These are phyloP conservation scores for human DNA, from an alignment of 2,113 vertebrate genomes.

Conservation along the genomic window DNA sequence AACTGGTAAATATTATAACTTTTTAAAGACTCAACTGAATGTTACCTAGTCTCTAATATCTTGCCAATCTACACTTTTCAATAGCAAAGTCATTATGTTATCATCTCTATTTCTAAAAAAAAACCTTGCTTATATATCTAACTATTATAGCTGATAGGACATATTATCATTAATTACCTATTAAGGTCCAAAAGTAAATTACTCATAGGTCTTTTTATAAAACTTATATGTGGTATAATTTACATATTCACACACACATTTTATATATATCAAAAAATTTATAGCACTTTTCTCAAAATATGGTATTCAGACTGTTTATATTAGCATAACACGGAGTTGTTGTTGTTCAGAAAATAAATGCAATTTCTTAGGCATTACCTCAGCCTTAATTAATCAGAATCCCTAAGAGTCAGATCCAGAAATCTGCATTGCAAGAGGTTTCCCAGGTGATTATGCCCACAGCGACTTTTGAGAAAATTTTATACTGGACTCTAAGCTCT, in stretches of 20 bases:
- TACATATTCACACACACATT: background rate
- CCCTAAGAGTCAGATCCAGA: background rate
- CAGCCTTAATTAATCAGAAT: background rate
- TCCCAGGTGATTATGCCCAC: background rate
- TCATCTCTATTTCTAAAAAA: background rate
- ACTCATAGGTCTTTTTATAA: background rate
- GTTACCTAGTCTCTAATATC: background rate
- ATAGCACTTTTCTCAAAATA: background rate
- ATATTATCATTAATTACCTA: background rate
- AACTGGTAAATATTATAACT: background rate
- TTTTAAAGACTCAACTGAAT: slow-evolving; percentile 19
- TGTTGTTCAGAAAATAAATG: background rate
- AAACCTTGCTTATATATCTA: too few relatives aligned
- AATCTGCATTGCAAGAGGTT: background rate
- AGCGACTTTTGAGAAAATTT: background rate
- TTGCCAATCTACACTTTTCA: background rate
- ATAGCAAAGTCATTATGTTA: background rate
- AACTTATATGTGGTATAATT: background rate
- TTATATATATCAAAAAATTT: background rate
- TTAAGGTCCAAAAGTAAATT: background rate
- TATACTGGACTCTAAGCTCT: background rate
- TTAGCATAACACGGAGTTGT: background rate
- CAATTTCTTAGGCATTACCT: background rate
- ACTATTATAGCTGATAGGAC: background rate
- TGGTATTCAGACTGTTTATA: background rate